Base-by-base conservation (phyloP, 1,140 invertebrate species). In the Akabosia matsudoensis region DNA sequence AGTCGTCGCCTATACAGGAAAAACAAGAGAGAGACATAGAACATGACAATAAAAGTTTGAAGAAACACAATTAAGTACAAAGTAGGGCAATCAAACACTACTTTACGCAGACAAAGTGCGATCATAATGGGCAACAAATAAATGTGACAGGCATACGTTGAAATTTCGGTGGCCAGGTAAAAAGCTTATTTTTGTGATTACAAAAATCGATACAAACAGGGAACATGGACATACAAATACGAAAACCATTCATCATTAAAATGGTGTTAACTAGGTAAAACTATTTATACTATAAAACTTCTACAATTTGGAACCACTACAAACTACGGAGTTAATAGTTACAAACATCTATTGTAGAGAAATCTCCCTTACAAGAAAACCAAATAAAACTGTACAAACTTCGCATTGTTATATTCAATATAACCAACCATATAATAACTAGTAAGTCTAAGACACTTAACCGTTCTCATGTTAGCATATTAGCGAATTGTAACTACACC, bases 1-100 rank as follows among this genome's bases (percentile, higher is more conserved):
- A 83, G 79, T 83, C 82, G 71, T 82, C 82, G 82, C 82, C 82
- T 83, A 82, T 76, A 79, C 67, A 79, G 79, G 77, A 78, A 76
- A 79, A 70, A 76, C 75, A 52, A 76, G 54, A 78, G 61, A 76
- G 70, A 54, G 14, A 73, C 64, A 56, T 70, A 52, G 33, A 75
- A 75, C 52, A 67, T 13, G 30, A 33, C 56, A 70, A 22, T 28
- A 26, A n/a, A 70, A 24, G 7, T 24, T 10, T 30, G 31, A 30
- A 30, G 14, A 10, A 31, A 67, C 13, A 67, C 14, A 67, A 56
- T 18, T 45, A 45, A 18, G 37, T 18, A 45, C 37, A 45, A 45
- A 45, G 24, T n/a, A n/a, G 24, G 4, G 24, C 54, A 56, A 13
- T n/a, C 7, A 56, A n/a, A 7, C 54, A 56, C 54, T n/a, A 4